phyloP scores from a whole-genome alignment of 1,140 invertebrate genomes.

The Hirudo medicinalis region DNA sequence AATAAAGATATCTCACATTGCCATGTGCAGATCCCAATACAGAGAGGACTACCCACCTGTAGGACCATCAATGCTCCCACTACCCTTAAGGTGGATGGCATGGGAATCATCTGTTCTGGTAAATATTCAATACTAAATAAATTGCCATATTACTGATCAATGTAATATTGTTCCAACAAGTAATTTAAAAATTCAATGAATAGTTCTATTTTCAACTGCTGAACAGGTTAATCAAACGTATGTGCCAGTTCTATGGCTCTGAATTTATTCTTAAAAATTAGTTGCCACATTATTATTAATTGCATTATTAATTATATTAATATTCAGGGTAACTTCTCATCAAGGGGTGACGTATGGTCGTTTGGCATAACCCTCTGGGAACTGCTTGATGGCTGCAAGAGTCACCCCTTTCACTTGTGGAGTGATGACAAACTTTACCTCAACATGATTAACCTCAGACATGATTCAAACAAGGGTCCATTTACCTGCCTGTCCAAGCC shows the following conservation, averaged over 20 bases:
- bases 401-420: conserved; percentile 67
- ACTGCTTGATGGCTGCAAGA: conserved; percentile 66
- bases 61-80: conserved; percentile 55
- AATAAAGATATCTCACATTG: conserved; percentile 80
- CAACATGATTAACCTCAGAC: conserved; percentile 45
- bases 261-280: too few relatives aligned
- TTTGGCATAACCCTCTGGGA: conserved; percentile 79
- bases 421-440: conserved; percentile 63
- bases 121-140: conserved; percentile 30
- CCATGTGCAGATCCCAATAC: conserved; percentile 73
- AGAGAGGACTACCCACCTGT: conserved; percentile 56
- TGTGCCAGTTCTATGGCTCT: too few relatives aligned
- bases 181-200: too few relatives aligned
- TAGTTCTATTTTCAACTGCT: too few relatives aligned
- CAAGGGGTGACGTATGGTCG: conserved; percentile 74
- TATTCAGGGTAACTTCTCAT: conserved; percentile 57
- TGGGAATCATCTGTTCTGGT: conserved; percentile 72
- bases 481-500: conserved; percentile 4
- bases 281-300: too few relatives aligned
- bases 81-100: conserved; percentile 77
- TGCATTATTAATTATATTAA: background rate
- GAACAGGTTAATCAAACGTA: too few relatives aligned
- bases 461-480: conserved; percentile 33
- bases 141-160: too few relatives aligned
- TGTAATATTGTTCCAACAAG: too few relatives aligned